Percentiles rank a stretch among this genome's conserved stretches.
These are phyloP conservation scores for Syndactyla subalaris DNA, from an alignment of 2,797 vertebrate genomes.

Conservation along the genomic window DNA sequence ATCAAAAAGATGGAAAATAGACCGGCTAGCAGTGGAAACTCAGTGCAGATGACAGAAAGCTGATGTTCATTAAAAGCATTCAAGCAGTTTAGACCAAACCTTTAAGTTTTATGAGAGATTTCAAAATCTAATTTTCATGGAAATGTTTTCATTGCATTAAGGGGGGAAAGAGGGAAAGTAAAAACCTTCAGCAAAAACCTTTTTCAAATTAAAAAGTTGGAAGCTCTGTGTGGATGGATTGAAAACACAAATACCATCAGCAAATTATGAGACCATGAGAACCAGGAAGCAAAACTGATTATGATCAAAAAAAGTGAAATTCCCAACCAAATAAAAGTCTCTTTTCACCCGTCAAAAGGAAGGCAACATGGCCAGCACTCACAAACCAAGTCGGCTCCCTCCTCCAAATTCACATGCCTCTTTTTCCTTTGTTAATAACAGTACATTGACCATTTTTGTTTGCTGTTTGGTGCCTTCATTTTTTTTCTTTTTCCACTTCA, in stretches of 20 bases:
- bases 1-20: constrained; percentile 55
- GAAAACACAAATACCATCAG: constrained; percentile 50
- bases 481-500: not conserved
- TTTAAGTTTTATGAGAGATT: constrained; percentile 58
- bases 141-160: constrained; percentile 40
- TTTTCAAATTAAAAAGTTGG: constrained; percentile 64
- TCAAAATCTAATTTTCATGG: constrained; percentile 53
- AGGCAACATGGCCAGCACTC: not conserved
- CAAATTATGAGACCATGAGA: constrained; percentile 51
- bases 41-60: constrained; percentile 48
- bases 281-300: constrained; percentile 55
- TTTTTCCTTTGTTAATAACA: not conserved
- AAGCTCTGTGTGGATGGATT: constrained; percentile 10
- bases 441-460: not conserved
- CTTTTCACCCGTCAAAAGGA: not conserved
- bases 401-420: not conserved
- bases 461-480: not conserved
- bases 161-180: not conserved
- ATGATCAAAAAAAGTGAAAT: constrained; percentile 26
- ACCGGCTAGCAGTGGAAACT: constrained; percentile 36
- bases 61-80: constrained; percentile 36
- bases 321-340: constrained; percentile 33
- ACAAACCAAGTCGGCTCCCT: not conserved
- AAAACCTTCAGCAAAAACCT: constrained; percentile 26
- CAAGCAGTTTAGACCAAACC: constrained; percentile 34